Evolutionary conservation across 2,113 vertebrate species (phyloP).

Genomic region (Hippocampus mohnikei): DNA sequence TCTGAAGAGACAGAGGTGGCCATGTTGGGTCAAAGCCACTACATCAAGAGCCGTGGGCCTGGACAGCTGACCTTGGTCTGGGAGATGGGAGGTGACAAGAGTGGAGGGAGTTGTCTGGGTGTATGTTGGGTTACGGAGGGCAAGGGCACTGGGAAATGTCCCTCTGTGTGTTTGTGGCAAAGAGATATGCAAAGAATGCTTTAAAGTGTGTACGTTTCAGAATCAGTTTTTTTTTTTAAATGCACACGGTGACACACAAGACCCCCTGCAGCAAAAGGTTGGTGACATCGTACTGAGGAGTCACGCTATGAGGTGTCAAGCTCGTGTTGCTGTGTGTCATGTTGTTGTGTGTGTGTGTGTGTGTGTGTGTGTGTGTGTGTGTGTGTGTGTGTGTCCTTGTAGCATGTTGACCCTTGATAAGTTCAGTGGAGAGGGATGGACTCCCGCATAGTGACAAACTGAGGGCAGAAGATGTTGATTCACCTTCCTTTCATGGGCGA

Average conservation of each 20-base stretch:
- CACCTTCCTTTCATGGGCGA: slow-evolving; percentile 34
- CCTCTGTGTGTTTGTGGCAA: slow-evolving; percentile 34
- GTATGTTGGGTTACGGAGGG: slow-evolving; percentile 67
- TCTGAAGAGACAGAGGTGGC: slow-evolving; percentile 71
- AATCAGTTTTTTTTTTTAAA: slow-evolving; percentile 45
- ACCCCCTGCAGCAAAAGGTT: slow-evolving; percentile 60
- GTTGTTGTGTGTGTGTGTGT: too few relatives aligned
- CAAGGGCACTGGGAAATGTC: slow-evolving; percentile 62
- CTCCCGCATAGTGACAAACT: slow-evolving; percentile 85
- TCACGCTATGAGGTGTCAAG: slow-evolving; percentile 64
- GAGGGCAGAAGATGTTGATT: slow-evolving; percentile 73
- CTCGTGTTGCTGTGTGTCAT: slow-evolving; percentile 11
- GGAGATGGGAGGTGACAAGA: slow-evolving; percentile 73
- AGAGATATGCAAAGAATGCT: slow-evolving; percentile 58
- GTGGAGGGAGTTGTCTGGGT: slow-evolving; percentile 66
- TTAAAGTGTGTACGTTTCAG: slow-evolving; percentile 37
- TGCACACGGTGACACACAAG: slow-evolving; percentile 50
- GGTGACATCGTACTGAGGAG: slow-evolving; percentile 45
- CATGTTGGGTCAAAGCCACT: slow-evolving; percentile 73
- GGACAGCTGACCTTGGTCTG: slow-evolving; percentile 76
- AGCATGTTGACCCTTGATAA: slow-evolving; percentile 87
- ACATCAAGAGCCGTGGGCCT: slow-evolving; percentile 68
- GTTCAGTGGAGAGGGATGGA: slow-evolving; percentile 79
- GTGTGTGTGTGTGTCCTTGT: slow-evolving; percentile 64
- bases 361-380: neutral